Evolutionary conservation across 1,140 invertebrate genomes (phyloP).

Genomic region (Ooceraea biroi): DNA sequence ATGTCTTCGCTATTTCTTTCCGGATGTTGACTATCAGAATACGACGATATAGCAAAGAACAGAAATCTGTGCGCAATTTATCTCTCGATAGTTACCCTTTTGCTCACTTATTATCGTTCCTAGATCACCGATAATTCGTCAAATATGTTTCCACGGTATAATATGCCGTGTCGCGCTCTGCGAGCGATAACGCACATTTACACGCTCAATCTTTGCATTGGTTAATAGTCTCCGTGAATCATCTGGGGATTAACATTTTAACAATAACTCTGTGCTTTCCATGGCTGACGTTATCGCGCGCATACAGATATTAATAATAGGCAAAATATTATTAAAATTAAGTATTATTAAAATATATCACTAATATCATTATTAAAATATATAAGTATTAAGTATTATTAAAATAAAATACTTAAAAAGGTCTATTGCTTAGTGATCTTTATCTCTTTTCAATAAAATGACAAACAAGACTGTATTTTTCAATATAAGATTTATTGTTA

Average conservation of each 20-base stretch:
- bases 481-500: background rate
- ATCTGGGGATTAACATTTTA: constrained; percentile 29
- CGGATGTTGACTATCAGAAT: background rate
- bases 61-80: background rate
- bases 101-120: background rate
- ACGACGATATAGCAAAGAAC: background rate
- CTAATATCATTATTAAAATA: too few species aligned
- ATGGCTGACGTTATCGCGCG: background rate
- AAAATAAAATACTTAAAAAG: background rate
- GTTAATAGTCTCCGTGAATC: constrained; percentile 26
- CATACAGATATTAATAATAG: background rate
- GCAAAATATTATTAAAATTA: background rate
- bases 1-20: background rate
- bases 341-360: background rate
- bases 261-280: background rate
- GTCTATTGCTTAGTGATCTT: background rate
- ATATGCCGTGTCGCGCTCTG: background rate
- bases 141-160: background rate
- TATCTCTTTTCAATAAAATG: background rate
- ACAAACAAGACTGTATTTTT: background rate
- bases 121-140: background rate
- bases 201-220: constrained; percentile 19
- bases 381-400: background rate
- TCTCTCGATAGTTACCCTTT: background rate
- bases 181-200: constrained; percentile 1